Evolutionary conservation across 1,140 invertebrate species (phyloP).

Genomic region (Drosophila ironensis): DNA sequence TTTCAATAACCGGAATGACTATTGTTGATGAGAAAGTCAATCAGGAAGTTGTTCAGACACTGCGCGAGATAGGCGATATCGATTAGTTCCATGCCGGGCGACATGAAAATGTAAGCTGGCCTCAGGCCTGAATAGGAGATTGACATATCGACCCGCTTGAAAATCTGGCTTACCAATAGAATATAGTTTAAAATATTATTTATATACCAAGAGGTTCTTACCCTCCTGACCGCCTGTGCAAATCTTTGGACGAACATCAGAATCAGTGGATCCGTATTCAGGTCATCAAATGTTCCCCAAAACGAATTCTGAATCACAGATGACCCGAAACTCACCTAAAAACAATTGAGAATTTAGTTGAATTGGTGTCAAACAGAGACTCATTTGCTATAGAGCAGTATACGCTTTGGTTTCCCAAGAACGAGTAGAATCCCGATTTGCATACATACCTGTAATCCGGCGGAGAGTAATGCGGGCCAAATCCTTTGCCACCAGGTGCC

Average conservation of each 20-base stretch:
- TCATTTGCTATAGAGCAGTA: too few species aligned
- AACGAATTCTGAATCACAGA: conserved; percentile 1
- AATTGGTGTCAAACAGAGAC: too few species aligned
- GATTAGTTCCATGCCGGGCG: conserved; percentile 43
- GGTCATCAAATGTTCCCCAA: conserved; percentile 5
- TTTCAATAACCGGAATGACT: too few species aligned
- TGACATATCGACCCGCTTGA: conserved; percentile 3
- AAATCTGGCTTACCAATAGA: conserved; percentile 3
- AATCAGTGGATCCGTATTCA: not conserved
- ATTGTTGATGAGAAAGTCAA: conserved; percentile 26
- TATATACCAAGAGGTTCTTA: not conserved
- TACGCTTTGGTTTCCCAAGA: too few species aligned
- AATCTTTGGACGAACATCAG: not conserved
- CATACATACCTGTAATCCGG: not conserved
- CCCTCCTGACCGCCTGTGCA: not conserved
- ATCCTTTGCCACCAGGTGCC: not conserved
- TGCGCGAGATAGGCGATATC: conserved; percentile 14
- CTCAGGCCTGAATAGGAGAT: conserved; percentile 3
- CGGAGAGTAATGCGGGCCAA: not conserved
- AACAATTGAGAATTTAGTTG: not conserved
- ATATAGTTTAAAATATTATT: not conserved
- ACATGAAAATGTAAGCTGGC: conserved; percentile 12
- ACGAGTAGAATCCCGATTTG: too few species aligned
- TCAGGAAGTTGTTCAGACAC: conserved; percentile 33
- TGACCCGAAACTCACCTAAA: conserved; percentile 13